phyloP scores from a whole-genome alignment of 2,888 invertebrate species.

The Orthosia gracilis region DNA sequence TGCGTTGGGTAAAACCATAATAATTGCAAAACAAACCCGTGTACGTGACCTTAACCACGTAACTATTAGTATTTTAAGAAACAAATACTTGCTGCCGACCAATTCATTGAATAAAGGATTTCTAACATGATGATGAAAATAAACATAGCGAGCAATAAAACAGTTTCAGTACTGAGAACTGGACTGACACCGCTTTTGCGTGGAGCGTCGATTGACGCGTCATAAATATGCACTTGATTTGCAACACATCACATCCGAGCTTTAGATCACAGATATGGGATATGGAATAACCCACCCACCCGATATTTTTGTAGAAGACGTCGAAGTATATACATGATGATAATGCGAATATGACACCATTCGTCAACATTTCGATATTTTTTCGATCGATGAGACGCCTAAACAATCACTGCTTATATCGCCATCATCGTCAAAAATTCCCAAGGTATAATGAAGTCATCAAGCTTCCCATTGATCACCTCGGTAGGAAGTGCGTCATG shows the following conservation, averaged over 20 bases:
- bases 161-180: constrained; percentile 32
- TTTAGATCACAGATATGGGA: neutral
- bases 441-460: constrained; percentile 55
- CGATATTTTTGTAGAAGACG: too few species aligned
- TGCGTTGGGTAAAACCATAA: constrained; percentile 18
- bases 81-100: neutral
- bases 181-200: constrained; percentile 37
- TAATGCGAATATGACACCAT: neutral
- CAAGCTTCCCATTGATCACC: constrained; percentile 45
- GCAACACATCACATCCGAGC: constrained; percentile 2
- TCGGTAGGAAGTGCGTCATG: constrained; percentile 42
- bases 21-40: neutral
- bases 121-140: constrained; percentile 38
- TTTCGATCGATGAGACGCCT: neutral
- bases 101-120: neutral
- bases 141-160: constrained; percentile 43
- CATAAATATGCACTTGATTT: constrained; percentile 54
- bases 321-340: neutral
- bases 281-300: too few species aligned
- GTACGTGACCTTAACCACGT: constrained; percentile 6
- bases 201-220: constrained; percentile 49
- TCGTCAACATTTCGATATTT: neutral
- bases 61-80: neutral
- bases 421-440: neutral
- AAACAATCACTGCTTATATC: neutral